A percentile compares a stretch with the other conserved stretches of the same genome.
phyloP scores from a whole-genome alignment of 2,888 invertebrate genomes.

The Drosophila setosimentum region DNA sequence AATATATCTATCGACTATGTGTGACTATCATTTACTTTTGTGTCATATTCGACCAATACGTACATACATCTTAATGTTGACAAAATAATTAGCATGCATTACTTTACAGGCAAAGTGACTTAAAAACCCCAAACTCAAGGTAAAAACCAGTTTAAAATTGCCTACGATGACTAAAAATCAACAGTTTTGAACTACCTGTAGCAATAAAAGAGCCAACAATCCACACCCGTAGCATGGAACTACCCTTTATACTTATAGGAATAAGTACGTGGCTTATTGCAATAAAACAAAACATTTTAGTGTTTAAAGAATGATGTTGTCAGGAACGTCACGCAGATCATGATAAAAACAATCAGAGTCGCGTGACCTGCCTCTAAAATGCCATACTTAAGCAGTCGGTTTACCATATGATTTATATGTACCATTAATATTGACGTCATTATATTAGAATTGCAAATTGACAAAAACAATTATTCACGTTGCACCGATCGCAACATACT shows the following conservation, averaged over 20 bases:
- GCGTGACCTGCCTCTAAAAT: conserved; percentile 49
- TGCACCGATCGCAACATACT: conserved; percentile 20
- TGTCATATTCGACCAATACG: conserved; percentile 29
- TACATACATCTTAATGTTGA: conserved; percentile 58
- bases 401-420: conserved; percentile 26
- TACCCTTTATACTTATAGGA: not conserved
- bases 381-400: conserved; percentile 23
- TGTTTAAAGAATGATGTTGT: conserved; percentile 18
- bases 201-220: not conserved
- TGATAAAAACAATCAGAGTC: conserved; percentile 38
- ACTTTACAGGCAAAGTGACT: conserved; percentile 52
- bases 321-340: conserved; percentile 49
- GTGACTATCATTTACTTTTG: conserved; percentile 14
- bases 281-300: conserved; percentile 12
- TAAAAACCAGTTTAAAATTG: conserved; percentile 51
- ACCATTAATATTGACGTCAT: conserved; percentile 41
- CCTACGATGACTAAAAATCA: conserved; percentile 52
- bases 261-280: not conserved
- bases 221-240: not conserved
- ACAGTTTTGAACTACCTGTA: conserved; percentile 29
- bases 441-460: conserved; percentile 60
- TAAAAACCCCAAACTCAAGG: conserved; percentile 48
- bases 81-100: conserved; percentile 74
- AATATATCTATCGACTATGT: conserved; percentile 13
- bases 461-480: conserved; percentile 5